These are phyloP conservation scores for Ophion obscuratus DNA, from an alignment of 2,888 invertebrate species.

Conservation along the genomic window DNA sequence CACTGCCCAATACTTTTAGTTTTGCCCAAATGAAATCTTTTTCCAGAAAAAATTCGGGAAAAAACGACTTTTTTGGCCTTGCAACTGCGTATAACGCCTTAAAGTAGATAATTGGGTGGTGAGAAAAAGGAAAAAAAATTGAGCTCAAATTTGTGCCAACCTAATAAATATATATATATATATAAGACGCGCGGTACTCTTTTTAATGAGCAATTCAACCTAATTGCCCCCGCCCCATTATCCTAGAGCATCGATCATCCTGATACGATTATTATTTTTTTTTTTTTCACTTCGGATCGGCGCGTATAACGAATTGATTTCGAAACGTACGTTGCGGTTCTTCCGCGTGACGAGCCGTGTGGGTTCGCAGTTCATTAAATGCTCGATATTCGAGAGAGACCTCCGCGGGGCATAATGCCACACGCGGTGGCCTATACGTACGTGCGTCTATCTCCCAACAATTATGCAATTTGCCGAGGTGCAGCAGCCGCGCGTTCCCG, in stretches of 20 bases:
- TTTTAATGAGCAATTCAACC: background rate
- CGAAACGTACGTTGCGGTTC: background rate
- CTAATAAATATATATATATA: no score
- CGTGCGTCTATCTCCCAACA: background rate
- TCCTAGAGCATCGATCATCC: slow-evolving; percentile 9
- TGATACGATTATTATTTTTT: background rate
- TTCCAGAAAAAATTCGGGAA: no score
- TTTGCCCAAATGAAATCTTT: no score
- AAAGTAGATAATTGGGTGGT: no score
- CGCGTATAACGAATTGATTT: background rate
- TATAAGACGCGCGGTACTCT: no score
- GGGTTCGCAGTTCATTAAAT: slow-evolving; percentile 8
- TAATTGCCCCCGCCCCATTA: slow-evolving; percentile 5
- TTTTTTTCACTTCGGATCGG: background rate
- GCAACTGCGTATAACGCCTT: no score
- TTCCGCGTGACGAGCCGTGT: slow-evolving; percentile 8
- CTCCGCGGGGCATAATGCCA: background rate
- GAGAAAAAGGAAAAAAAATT: no score
- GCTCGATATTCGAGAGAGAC: background rate
- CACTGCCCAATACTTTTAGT: no score
- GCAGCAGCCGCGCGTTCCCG: background rate
- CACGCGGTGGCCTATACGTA: background rate
- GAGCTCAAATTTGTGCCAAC: no score
- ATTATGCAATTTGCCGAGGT: slow-evolving; percentile 21
- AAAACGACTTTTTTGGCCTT: no score